Evolutionary conservation across 2,888 invertebrate genomes (phyloP), one percentile per base, ranked within the genome.

Genomic region (Homarus gammarus): DNA sequence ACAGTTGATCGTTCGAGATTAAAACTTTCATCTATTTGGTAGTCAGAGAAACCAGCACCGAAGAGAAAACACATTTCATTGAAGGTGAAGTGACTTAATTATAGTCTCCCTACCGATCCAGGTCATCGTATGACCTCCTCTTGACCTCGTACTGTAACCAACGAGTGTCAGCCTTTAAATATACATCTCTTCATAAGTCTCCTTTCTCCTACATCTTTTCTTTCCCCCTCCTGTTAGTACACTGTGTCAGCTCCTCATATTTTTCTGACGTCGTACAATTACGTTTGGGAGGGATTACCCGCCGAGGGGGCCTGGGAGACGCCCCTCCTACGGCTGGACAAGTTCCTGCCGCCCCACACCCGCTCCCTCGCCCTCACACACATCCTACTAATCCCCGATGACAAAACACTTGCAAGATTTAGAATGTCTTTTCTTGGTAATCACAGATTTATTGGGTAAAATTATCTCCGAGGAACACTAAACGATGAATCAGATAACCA

Each of bases 281-380:
- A 36, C 70, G 33, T 33, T 31, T 15, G 31, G 70, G 31, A 70
- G 70, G 70, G n/a, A 70, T 70, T 70, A 31, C 70, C 70, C 70
- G 70, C 70, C 70, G 75, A 15, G n/a, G 75, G 75, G 38, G 44
- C 31, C 82, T 44, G 70, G 44, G 79, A 31, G 51, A 79, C 79
- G 79, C 56, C 56, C 56, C 70, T 70, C 82, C 70, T 83, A 70
- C 40, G 82, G 82, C 70, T 44, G 70, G 70, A 44, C 82, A 68
- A 61, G 82, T 83, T 83, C 61, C 82, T 70, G 38, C 36, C 36
- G 27, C 36, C 79, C 2, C 40, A 36, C 51, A n/a, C 49, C 3
- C 77, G n/a, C 51, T 78, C 31, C 2, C 51, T n/a, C 51, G 6
- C 49, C 49, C 49, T 2, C 61, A 5, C 36, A 5, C 18, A 22